Evolutionary conservation across 2,797 vertebrate genomes (phyloP).

Genomic region (Ammospiza maritima): DNA sequence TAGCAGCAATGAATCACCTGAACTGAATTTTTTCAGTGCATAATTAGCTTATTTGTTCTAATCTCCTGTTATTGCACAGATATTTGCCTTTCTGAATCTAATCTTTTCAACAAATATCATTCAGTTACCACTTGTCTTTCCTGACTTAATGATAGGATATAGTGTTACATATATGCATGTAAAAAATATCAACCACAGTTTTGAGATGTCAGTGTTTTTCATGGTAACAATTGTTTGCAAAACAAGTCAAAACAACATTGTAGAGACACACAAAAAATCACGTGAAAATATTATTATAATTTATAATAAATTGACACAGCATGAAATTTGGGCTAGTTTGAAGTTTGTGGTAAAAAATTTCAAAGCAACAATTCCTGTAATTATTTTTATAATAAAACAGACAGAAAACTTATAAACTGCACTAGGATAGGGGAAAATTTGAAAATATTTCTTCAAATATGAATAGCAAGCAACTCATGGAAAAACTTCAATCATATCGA

Average conservation of each 20-base stretch:
- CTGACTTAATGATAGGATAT: neutral
- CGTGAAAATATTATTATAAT: neutral
- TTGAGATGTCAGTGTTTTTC: neutral
- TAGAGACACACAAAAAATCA: neutral
- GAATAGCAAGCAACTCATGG: neutral
- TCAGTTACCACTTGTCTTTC: neutral
- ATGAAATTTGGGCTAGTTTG: neutral
- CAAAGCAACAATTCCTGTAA: neutral
- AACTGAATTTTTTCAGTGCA: neutral
- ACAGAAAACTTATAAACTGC: neutral
- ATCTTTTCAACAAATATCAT: neutral
- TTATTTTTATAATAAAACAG: neutral
- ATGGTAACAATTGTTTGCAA: neutral
- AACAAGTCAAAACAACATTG: neutral
- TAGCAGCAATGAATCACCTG: constrained; percentile 16
- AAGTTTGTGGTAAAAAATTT: neutral
- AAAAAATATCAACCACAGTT: neutral
- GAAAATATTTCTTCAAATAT: neutral
- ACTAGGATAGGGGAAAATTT: neutral
- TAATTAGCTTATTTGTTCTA: neutral
- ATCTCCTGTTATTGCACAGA: neutral
- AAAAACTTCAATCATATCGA: neutral
- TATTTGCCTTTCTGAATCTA: neutral
- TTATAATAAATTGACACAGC: neutral
- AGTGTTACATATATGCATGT: neutral